These are phyloP conservation scores for Malthinus seriepunctatus DNA, from an alignment of 2,888 invertebrate species.

Conservation along the genomic window DNA sequence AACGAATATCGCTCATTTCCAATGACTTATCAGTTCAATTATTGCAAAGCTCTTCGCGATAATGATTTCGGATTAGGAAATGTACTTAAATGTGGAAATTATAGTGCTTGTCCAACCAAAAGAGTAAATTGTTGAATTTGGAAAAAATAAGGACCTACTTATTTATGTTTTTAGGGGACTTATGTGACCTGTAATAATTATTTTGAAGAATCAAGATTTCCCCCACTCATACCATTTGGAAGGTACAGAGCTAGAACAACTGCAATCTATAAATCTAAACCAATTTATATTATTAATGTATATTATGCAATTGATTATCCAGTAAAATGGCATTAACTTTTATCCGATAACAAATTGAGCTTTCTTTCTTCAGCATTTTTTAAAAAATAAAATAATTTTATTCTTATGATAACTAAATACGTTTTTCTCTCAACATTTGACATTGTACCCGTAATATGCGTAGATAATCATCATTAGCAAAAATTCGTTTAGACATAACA, in stretches of 20 bases:
- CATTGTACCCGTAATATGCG: too few relatives aligned
- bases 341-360: too few relatives aligned
- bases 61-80: not conserved
- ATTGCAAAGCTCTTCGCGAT: not conserved
- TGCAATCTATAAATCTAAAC: not conserved
- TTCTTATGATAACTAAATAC: too few relatives aligned
- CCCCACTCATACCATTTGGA: not conserved
- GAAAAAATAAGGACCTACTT: not conserved
- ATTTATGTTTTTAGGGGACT: not conserved
- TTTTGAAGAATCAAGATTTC: not conserved
- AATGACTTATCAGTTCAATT: not conserved
- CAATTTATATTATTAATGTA: not conserved
- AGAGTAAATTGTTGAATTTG: not conserved
- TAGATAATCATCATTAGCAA: too few relatives aligned
- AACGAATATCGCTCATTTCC: conserved; percentile 2
- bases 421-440: too few relatives aligned
- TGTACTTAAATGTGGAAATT: not conserved
- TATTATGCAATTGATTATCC: not conserved
- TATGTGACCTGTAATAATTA: not conserved
- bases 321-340: not conserved
- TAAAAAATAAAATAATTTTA: too few relatives aligned
- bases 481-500: too few relatives aligned
- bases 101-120: not conserved
- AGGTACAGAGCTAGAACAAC: not conserved
- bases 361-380: too few relatives aligned